A percentile compares a stretch with the other conserved stretches of the same genome.
These are phyloP conservation scores for Cheilinus undulatus DNA, from an alignment of 2,113 vertebrate species.

Conservation along the genomic window DNA sequence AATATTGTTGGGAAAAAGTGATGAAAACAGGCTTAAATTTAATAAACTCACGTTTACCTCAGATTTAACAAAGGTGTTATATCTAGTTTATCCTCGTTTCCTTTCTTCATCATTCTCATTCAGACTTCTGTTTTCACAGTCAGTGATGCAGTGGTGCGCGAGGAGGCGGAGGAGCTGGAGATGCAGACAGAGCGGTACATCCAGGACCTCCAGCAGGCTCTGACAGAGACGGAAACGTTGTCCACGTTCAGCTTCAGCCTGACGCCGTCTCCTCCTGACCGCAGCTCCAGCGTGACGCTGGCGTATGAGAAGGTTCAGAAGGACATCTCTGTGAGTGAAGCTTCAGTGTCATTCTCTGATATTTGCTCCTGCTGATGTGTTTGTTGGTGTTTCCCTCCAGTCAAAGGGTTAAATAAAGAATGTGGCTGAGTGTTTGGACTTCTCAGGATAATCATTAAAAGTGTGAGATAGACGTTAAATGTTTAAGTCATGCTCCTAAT, in stretches of 20 bases:
- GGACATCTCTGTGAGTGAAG: slow-evolving; percentile 87
- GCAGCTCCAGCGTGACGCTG: slow-evolving; percentile 75
- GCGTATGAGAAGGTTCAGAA: slow-evolving; percentile 91
- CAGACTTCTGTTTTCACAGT: slow-evolving; percentile 74
- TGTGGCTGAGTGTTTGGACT: not conserved
- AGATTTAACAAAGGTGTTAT: no score
- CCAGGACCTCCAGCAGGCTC: slow-evolving; percentile 86
- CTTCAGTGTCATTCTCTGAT: not conserved
- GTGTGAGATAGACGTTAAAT: not conserved
- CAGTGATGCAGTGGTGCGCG: slow-evolving; percentile 82
- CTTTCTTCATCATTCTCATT: not conserved
- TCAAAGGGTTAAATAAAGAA: not conserved
- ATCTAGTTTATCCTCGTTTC: no score
- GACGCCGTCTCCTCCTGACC: slow-evolving; percentile 63
- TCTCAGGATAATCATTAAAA: not conserved
- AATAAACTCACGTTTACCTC: no score
- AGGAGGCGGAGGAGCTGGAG: slow-evolving; percentile 92
- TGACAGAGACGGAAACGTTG: slow-evolving; percentile 74
- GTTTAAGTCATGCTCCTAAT: not conserved
- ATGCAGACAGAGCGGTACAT: slow-evolving; percentile 89
- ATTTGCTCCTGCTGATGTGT: not conserved
- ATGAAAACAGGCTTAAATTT: no score
- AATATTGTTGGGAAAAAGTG: no score
- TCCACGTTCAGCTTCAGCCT: slow-evolving; percentile 86
- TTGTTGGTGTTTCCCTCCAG: slow-evolving; percentile 9